These are phyloP conservation scores for Sarcophaga variegata DNA, from an alignment of 2,888 invertebrate genomes.

Conservation along the genomic window DNA sequence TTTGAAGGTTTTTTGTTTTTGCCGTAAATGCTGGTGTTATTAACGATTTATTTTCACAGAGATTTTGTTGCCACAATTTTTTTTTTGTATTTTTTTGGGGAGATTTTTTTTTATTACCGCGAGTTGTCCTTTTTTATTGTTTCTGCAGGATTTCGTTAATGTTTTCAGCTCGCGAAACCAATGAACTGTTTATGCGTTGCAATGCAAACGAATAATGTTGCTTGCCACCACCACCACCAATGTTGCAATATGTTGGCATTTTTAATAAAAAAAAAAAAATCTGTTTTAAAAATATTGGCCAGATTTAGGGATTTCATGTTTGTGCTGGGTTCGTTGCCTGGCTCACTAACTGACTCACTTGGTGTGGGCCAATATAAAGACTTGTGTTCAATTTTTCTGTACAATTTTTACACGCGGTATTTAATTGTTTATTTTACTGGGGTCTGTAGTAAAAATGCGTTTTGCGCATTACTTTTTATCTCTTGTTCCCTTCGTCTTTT, in stretches of 20 bases:
- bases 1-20: no score
- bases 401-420: conserved; percentile 49
- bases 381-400: conserved; percentile 17
- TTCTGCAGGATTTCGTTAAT: background rate
- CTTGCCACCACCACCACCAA: background rate
- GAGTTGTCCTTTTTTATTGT: no score
- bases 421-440: conserved; percentile 59
- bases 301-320: conserved; percentile 12
- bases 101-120: no score
- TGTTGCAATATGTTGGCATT: conserved; percentile 7
- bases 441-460: conserved; percentile 39
- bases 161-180: conserved; percentile 7
- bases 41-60: conserved; percentile 30
- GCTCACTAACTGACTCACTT: background rate
- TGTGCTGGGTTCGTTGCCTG: background rate
- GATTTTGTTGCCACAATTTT: conserved; percentile 29
- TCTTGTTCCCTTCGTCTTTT: background rate
- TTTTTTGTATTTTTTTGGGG: conserved; percentile 4
- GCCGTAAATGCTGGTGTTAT: background rate
- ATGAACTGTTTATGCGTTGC: conserved; percentile 19
- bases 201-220: conserved; percentile 30
- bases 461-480: conserved; percentile 29
- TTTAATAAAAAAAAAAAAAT: background rate
- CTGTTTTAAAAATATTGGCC: conserved; percentile 28
- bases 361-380: background rate